A percentile compares a stretch with the other conserved stretches of the same genome.
Evolutionary conservation across 2,888 invertebrate species (phyloP).

Genomic region (Cancer borealis): DNA sequence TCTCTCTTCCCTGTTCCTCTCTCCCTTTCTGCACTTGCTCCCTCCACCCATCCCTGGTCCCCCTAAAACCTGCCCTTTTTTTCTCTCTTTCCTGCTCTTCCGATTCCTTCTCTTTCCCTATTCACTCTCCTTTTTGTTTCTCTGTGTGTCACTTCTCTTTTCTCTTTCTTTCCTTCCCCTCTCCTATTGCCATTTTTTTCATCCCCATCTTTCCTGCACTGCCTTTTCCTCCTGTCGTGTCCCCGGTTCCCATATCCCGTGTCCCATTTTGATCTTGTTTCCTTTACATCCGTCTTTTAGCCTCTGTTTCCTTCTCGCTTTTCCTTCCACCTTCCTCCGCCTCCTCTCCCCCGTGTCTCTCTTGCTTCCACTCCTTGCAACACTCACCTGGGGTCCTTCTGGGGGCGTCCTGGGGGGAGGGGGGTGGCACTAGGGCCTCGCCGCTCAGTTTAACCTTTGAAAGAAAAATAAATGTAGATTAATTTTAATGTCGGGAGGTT

Average conservation of each 20-base stretch:
- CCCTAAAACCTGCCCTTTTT: background rate
- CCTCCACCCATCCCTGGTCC: background rate
- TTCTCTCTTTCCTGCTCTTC: background rate
- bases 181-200: background rate
- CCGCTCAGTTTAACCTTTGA: slow-evolving; percentile 28
- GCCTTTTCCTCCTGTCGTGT: background rate
- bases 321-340: background rate
- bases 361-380: background rate
- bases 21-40: background rate
- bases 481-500: background rate
- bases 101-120: background rate
- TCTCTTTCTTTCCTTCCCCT: background rate
- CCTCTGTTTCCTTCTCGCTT: background rate
- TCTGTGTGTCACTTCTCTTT: background rate
- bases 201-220: background rate
- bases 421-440: slow-evolving; percentile 9
- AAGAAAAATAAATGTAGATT: background rate
- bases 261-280: background rate
- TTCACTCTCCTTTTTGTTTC: background rate
- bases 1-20: background rate
- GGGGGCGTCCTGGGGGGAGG: slow-evolving; percentile 33
- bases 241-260: background rate
- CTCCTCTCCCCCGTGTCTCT: background rate
- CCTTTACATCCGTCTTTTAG: background rate
- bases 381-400: slow-evolving; percentile 12